Evolutionary conservation across 2,797 vertebrate species (phyloP), one percentile per base, ranked within the genome.

Genomic region (Merluccius polli): DNA sequence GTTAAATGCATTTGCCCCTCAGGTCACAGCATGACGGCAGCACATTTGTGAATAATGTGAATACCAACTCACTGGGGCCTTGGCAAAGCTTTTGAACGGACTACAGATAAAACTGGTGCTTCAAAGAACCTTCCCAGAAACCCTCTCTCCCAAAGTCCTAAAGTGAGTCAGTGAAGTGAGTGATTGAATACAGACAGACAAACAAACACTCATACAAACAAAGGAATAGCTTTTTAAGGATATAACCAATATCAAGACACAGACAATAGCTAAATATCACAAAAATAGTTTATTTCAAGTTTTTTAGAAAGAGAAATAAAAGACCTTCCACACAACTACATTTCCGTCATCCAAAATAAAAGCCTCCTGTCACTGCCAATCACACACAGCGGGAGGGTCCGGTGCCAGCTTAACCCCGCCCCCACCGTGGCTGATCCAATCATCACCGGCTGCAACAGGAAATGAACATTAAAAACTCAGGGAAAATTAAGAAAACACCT

Each of bases 301-400:
- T 78, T 65, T 33, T 36, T 29, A 72, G 84, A 82, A 84, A 81
- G 31, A 88, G 48, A 85, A 84, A 87, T 71, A 67, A 76, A 73
- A 33, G 77, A 83, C 44, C 24, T 59, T 27, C 16, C 27, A 70
- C 70, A 73, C 11, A 29, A 76, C 87, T 95, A 99, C 94, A 98
- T 96, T 92, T 98, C 97, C 2, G 97, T 98, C 92, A 97, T 92
- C 97, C 97, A 99, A 81, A 99, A 99, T 71, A 93, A 94, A 70
- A 99, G 94, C 85, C 97, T 98, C 89, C 95, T 94, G 88, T 99
- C 96, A 71, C 96, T 94, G 68, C 97, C 97, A 0, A 97, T 91
- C 75, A 93, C 98, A 75, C 97, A 99, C 30, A 99, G 90, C 0
- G 97, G 96, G 73, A 99, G 94, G 6, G 94, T 96, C 84, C 95